Percentiles rank a stretch among this genome's conserved stretches.
Conservation (phyloP, 2,888 invertebrate species). For the Andrena marginata region DNA sequence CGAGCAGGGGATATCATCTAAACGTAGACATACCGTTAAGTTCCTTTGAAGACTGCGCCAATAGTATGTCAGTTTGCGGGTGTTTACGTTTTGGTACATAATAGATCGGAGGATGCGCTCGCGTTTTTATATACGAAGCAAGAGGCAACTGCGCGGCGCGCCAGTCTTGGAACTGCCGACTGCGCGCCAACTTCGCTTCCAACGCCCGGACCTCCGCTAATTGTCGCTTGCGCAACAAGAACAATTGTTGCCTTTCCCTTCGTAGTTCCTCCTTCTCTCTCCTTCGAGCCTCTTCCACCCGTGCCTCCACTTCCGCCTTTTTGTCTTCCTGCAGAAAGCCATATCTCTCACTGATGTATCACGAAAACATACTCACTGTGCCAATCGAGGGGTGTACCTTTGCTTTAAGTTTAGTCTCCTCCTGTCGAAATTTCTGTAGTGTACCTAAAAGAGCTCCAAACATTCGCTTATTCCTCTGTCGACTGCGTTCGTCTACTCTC, state of each 20-base stretch:
- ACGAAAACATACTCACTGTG: not conserved
- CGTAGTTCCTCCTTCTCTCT: constrained; percentile 94
- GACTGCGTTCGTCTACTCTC: constrained; percentile 93
- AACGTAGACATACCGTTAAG: constrained; percentile 75
- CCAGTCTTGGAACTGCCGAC: constrained; percentile 96
- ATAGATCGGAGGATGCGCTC: constrained; percentile 94
- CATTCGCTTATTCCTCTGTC: constrained; percentile 95
- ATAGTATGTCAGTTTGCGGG: constrained; percentile 78
- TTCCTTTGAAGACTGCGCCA: constrained; percentile 81
- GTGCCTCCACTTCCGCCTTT: constrained; percentile 95
- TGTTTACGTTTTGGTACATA: constrained; percentile 94
- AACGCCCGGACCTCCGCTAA: constrained; percentile 95
- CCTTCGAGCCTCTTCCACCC: constrained; percentile 96
- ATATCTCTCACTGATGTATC: not conserved
- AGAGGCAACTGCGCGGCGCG: constrained; percentile 92
- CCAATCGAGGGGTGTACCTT: constrained; percentile 86
- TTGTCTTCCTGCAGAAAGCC: constrained; percentile 89
- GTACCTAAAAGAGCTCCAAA: constrained; percentile 98
- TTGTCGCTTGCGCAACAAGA: constrained; percentile 94
- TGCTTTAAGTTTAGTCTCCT: constrained; percentile 95
- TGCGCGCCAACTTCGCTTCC: constrained; percentile 95
- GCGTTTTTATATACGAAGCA: constrained; percentile 94
- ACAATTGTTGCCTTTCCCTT: constrained; percentile 93
- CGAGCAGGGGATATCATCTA: not conserved
- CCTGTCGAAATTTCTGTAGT: constrained; percentile 97